Conservation (phyloP, 2,113 vertebrate species). For the Stegostoma tigrinum region DNA sequence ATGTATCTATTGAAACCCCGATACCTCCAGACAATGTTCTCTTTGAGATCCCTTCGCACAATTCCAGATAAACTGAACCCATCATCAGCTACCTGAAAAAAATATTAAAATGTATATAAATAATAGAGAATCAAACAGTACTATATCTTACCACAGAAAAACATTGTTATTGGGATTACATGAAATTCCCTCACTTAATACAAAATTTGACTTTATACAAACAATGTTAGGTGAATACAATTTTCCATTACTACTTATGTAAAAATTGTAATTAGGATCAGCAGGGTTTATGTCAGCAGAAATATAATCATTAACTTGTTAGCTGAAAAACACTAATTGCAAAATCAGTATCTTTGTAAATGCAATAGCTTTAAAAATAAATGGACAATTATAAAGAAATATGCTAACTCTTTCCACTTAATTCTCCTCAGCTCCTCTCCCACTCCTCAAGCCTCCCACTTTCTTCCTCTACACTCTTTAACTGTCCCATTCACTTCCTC, state of each 20-base stretch:
- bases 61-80: not conserved
- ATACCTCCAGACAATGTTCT: not conserved
- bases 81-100: not conserved
- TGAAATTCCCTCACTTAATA: not conserved
- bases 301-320: not conserved
- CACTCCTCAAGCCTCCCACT: not conserved
- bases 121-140: not conserved
- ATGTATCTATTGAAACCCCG: not conserved
- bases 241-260: not conserved
- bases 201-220: not conserved
- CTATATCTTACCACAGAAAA: not conserved
- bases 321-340: not conserved
- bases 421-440: not conserved
- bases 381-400: no score
- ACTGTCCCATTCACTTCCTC: no score
- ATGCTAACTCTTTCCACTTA: not conserved
- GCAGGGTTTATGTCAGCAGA: not conserved
- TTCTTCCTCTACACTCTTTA: no score
- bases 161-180: not conserved
- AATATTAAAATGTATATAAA: not conserved
- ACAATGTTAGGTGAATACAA: not conserved
- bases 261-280: not conserved
- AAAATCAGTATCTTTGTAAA: not conserved
- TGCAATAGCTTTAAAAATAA: no score
- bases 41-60: not conserved